Conservation (phyloP, 2,113 vertebrate genomes). For the Rhinichthys klamathensis region DNA sequence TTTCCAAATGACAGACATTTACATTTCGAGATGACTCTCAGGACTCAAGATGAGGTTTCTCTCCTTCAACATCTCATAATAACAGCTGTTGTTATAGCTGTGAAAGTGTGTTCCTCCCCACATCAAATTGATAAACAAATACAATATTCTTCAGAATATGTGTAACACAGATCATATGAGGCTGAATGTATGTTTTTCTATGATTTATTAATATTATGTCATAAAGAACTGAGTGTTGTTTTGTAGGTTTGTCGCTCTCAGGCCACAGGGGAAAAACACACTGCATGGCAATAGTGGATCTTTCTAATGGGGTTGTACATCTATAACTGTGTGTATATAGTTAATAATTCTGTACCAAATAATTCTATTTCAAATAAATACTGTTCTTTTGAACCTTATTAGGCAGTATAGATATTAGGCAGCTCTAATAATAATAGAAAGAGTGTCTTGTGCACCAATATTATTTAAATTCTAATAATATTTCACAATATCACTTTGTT, state of each 20-base stretch:
- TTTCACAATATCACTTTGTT: too few relatives aligned
- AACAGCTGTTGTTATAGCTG: background rate
- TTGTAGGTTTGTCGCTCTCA: background rate
- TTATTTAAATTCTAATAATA: too few relatives aligned
- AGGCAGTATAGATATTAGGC: too few relatives aligned
- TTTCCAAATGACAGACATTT: background rate
- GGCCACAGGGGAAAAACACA: background rate
- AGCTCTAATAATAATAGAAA: too few relatives aligned
- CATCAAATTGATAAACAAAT: background rate
- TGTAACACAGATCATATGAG: too few relatives aligned
- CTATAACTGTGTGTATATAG: too few relatives aligned
- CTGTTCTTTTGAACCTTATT: background rate
- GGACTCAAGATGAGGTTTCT: background rate
- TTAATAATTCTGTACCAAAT: too few relatives aligned
- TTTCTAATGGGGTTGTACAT: background rate
- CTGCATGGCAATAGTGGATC: background rate
- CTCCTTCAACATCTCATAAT: constrained; percentile 6
- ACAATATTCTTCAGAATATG: background rate
- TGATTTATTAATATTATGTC: background rate
- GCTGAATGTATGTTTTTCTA: too few relatives aligned
- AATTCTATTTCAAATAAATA: background rate
- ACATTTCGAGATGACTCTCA: background rate
- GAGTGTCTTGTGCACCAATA: too few relatives aligned
- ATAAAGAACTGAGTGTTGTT: background rate
- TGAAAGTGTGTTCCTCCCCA: background rate